Percentiles rank a stretch among this genome's conserved stretches.
phyloP scores from a whole-genome alignment of 2,797 vertebrate species.

The Sus cebifrons region DNA sequence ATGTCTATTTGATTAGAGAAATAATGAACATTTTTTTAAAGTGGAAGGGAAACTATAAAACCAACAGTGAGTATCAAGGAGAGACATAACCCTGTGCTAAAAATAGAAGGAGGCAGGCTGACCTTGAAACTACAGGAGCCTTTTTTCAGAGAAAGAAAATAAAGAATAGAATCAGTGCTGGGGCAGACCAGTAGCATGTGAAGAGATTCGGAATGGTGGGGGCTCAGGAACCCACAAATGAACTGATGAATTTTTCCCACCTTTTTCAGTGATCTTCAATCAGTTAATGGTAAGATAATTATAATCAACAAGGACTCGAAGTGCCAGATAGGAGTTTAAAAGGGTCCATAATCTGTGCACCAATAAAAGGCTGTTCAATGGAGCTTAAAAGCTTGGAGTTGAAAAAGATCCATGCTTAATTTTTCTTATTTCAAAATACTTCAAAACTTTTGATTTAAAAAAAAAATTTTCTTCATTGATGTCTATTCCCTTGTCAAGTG shows the following conservation, averaged over 20 bases:
- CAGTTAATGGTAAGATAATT: neutral
- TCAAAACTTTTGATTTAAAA: neutral
- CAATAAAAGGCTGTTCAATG: neutral
- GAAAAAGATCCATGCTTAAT: neutral
- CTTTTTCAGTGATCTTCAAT: neutral
- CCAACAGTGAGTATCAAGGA: neutral
- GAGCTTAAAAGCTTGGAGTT: neutral
- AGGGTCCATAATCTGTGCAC: neutral
- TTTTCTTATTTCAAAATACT: constrained; percentile 46
- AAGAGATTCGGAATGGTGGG: neutral
- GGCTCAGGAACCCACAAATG: neutral
- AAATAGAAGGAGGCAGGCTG: neutral
- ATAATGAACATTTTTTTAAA: neutral
- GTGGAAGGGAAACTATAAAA: neutral
- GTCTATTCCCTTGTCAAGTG: neutral
- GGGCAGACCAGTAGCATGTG: neutral
- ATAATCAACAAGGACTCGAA: neutral
- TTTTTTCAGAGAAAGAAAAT: constrained; percentile 52
- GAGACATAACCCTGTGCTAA: neutral
- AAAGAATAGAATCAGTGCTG: neutral
- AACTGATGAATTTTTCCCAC: neutral
- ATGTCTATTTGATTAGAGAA: neutral
- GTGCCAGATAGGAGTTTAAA: neutral
- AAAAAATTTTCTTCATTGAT: neutral
- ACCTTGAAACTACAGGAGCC: neutral